Percentiles rank a stretch among this genome's conserved stretches.
These are phyloP conservation scores for Cerceris ruficornis DNA, from an alignment of 2,888 invertebrate genomes.

Conservation along the genomic window DNA sequence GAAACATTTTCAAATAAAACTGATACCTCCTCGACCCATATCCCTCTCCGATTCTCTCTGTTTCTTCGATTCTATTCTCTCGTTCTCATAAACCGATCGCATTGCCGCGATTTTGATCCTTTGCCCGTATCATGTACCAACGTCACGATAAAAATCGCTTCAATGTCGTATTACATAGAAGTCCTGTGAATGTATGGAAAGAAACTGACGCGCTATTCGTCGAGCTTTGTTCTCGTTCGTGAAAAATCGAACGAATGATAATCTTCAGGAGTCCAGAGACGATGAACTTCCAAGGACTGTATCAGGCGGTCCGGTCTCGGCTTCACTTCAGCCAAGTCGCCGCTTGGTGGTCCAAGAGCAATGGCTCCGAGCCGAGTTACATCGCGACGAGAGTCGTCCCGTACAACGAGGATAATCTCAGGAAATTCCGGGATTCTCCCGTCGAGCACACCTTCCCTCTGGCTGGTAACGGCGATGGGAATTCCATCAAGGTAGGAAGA, in stretches of 20 bases:
- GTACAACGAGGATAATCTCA: slow-evolving; percentile 76
- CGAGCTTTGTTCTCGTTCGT: not conserved
- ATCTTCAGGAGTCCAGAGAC: slow-evolving; percentile 74
- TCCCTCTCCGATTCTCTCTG: not conserved
- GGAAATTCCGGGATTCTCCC: slow-evolving; percentile 81
- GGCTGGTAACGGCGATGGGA: slow-evolving; percentile 86
- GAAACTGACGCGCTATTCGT: not conserved
- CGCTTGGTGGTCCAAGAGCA: slow-evolving; percentile 89
- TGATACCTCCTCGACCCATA: not conserved
- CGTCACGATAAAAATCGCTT: no score
- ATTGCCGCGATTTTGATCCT: no score
- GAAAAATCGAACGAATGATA: slow-evolving; percentile 7
- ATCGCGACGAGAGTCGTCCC: slow-evolving; percentile 79
- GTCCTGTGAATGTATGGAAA: not conserved
- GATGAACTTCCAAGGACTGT: slow-evolving; percentile 86
- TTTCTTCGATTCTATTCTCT: no score
- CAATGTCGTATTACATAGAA: no score
- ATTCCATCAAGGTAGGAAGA: slow-evolving; percentile 83
- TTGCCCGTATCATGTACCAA: no score
- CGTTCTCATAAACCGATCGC: no score
- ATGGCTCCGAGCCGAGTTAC: slow-evolving; percentile 80
- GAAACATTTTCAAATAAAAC: not conserved
- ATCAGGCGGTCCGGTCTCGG: slow-evolving; percentile 96
- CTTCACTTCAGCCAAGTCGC: slow-evolving; percentile 98
- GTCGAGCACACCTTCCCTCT: slow-evolving; percentile 89